phyloP scores from a whole-genome alignment of 2,113 vertebrate species.

The Zootoca vivipara region DNA sequence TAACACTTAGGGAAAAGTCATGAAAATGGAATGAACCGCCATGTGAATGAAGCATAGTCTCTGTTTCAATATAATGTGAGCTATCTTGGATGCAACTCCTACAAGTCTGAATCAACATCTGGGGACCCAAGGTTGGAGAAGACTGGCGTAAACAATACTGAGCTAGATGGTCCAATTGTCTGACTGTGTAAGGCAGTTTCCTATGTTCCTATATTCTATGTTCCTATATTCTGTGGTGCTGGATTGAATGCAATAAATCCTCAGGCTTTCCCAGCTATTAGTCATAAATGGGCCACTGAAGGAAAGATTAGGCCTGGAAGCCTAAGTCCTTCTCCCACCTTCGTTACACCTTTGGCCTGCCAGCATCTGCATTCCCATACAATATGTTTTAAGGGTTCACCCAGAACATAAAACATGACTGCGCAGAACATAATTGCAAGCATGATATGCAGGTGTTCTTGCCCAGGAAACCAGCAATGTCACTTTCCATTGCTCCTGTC shows the following conservation, averaged over 20 bases:
- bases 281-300: not conserved
- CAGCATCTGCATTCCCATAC: not conserved
- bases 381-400: not conserved
- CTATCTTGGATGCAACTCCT: not conserved
- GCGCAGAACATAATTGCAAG: not conserved
- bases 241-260: too few relatives aligned
- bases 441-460: not conserved
- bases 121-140: too few relatives aligned
- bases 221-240: too few relatives aligned
- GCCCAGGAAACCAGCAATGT: not conserved
- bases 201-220: too few relatives aligned
- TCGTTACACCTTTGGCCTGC: not conserved
- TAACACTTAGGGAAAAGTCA: too few relatives aligned
- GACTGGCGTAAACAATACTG: not conserved
- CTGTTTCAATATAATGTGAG: not conserved
- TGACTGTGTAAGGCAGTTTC: too few relatives aligned
- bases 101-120: not conserved
- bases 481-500: not conserved
- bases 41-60: not conserved
- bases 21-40: too few relatives aligned
- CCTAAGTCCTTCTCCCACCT: too few relatives aligned
- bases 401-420: not conserved
- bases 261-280: not conserved
- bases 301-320: not conserved
- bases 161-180: too few relatives aligned